phyloP scores from a whole-genome alignment of 2,797 vertebrate species.

The Lophotriccus pileatus region DNA sequence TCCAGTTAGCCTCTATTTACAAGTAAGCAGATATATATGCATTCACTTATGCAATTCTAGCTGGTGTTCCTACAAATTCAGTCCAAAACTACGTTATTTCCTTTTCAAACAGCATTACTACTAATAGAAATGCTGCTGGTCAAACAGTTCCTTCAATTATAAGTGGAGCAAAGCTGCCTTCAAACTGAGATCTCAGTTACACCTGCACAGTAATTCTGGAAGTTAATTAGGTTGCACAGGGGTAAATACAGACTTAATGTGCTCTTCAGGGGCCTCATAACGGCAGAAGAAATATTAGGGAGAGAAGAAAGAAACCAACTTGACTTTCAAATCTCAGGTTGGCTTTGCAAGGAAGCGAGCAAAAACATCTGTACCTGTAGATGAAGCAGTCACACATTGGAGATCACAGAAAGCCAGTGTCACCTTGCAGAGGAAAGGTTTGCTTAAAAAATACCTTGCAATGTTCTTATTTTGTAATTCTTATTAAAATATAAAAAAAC shows the following conservation, averaged over 20 bases:
- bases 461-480: not conserved
- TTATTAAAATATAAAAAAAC: not conserved
- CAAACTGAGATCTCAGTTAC: constrained; percentile 54
- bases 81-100: not conserved
- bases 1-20: not conserved
- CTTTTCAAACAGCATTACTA: constrained; percentile 6
- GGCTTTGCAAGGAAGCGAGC: not conserved
- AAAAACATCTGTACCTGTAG: not conserved
- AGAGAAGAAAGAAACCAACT: constrained; percentile 6
- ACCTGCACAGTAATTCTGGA: constrained; percentile 51
- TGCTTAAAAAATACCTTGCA: not conserved
- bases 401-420: not conserved
- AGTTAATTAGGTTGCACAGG: constrained; percentile 54
- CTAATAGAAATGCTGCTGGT: constrained; percentile 46
- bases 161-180: constrained; percentile 37
- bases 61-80: constrained; percentile 2
- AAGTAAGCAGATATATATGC: not conserved
- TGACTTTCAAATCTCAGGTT: constrained; percentile 35
- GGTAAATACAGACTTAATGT: constrained; percentile 42
- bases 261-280: constrained; percentile 37
- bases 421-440: not conserved
- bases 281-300: constrained; percentile 21
- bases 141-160: constrained; percentile 46
- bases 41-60: not conserved
- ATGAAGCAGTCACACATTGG: not conserved